phyloP scores from a whole-genome alignment of 2,113 vertebrate species.

The Dunckerocampus dactyliophorus region DNA sequence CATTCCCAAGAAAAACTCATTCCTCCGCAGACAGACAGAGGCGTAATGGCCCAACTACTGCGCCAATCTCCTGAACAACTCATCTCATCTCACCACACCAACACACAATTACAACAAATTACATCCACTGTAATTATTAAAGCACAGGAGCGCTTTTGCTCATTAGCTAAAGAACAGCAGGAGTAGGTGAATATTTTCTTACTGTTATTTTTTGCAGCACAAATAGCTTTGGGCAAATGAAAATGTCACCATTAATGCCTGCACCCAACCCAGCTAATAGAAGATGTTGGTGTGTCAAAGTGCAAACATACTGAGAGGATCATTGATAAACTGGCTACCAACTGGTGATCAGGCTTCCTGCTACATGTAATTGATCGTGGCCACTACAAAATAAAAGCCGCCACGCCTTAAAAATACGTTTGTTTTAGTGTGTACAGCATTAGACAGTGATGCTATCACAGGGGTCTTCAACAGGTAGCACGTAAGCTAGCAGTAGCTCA shows the following conservation, averaged over 20 bases:
- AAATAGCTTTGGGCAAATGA: constrained; percentile 35
- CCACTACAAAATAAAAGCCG: no score
- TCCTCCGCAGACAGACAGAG: constrained; percentile 9
- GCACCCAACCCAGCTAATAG: constrained; percentile 10
- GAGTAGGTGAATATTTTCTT: constrained; percentile 13
- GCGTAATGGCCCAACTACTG: constrained; percentile 15
- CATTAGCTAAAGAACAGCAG: constrained; percentile 51
- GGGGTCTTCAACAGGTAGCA: no score
- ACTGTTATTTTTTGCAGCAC: constrained; percentile 1
- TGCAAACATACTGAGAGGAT: constrained; percentile 19
- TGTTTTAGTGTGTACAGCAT: no score
- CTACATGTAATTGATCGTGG: no score
- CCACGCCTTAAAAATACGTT: no score
- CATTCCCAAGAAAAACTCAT: constrained; percentile 17
- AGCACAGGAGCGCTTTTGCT: constrained; percentile 35
- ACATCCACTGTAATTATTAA: constrained; percentile 57
- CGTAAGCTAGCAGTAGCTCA: no score
- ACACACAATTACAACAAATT: constrained; percentile 54
- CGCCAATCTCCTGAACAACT: constrained; percentile 37
- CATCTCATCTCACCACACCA: constrained; percentile 30
- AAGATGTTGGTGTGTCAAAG: constrained; percentile 17
- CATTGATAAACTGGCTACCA: constrained; percentile 19
- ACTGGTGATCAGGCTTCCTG: neutral
- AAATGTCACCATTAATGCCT: constrained; percentile 43
- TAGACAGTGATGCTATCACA: no score